phyloP scores from a whole-genome alignment of 2,113 vertebrate species.

The Lamprotornis superbus region DNA sequence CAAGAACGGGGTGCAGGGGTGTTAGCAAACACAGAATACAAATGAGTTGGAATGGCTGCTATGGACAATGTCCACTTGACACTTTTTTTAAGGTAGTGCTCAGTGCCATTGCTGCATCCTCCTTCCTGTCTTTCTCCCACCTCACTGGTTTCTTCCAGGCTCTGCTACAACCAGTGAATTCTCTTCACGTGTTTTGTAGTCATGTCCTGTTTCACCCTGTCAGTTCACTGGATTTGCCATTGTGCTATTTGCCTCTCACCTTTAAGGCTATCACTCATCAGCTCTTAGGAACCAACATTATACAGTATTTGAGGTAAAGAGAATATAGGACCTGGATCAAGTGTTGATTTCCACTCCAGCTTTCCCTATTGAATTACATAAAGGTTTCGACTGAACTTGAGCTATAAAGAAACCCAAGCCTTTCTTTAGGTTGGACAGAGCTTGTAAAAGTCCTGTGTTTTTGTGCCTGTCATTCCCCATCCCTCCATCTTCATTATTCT shows the following conservation, averaged over 20 bases:
- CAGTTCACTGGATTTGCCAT: background rate
- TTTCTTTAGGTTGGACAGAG: background rate
- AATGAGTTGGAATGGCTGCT: background rate
- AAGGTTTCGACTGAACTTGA: background rate
- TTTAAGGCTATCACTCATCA: background rate
- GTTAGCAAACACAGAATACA: background rate
- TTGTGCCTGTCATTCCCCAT: background rate
- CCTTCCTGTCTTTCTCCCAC: background rate
- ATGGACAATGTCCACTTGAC: background rate
- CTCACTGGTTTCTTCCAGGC: background rate
- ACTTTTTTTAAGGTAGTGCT: background rate
- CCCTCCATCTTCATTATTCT: background rate
- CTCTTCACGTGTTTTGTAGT: background rate
- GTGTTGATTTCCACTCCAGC: background rate
- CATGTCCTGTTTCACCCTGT: background rate
- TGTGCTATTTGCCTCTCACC: background rate
- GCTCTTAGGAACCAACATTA: background rate
- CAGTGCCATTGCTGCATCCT: background rate
- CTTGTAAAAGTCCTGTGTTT: background rate
- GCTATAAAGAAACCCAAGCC: background rate
- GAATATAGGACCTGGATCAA: background rate
- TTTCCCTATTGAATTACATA: background rate
- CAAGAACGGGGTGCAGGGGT: background rate
- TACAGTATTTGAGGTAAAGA: background rate
- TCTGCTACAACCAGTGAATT: background rate